Evolutionary conservation across 53 echinoderm and acorn worm species (phyloP), one percentile per base, ranked within the genome.

Genomic region (Temnopleurus reevesii): DNA sequence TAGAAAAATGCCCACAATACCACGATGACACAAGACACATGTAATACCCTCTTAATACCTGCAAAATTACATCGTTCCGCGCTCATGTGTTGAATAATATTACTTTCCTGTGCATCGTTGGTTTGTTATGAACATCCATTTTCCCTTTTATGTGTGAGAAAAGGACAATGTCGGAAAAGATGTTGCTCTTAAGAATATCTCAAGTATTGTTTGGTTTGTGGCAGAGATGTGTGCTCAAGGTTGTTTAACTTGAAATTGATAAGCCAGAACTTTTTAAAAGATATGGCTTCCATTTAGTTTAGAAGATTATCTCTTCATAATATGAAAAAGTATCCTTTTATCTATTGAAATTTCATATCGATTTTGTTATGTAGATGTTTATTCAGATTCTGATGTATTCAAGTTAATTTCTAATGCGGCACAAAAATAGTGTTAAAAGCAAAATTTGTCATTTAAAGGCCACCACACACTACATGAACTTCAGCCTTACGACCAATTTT

Each of bases 11-110:
- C 12, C 51, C 79, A 49, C 79, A 79, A 79, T 79, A 12, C 46
- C 26, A 25, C 49, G 12, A 79, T 49, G 49, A 46, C 26, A 28
- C 30, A 3, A 47, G 79, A 79, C 46, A 47, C 41, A 15, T 79
- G 79, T 79, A 79, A 79, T 79, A 28, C 79, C 79, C 49, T 12
- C 26, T 47, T 79, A 79, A 79, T 79, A 79, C 28, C 79, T 46
- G 49, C 41, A 27, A 79, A 46, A 49, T 79, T 29, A 49, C 79
- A 79, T 47, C 30, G 45, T 23, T 23, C 71, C 41, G 8, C 38
- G 41, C 71, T 36, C 71, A 71, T 71, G 71, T 38, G 41, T 19
- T 41, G 9, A 18, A 64, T 31, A 71, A 71, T 36, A 71, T 71
- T 71, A 41, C 71, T 8, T 38, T n/a, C n/a, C 41, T 3, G 41